Conservation (phyloP, 2,888 invertebrate genomes). For the Mythimna impura region DNA sequence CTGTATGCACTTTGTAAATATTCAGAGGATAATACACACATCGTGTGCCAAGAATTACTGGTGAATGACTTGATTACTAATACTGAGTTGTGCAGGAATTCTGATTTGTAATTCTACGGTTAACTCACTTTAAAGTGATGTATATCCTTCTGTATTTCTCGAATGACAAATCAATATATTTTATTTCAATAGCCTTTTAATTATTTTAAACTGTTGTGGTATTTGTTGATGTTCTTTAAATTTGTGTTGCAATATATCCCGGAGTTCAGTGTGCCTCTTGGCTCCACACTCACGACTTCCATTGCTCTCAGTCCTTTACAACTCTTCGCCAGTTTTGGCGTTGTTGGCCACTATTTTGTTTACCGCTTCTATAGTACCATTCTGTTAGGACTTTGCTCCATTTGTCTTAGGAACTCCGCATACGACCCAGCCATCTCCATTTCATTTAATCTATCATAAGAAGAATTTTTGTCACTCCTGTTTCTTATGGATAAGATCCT, state of each 20-base stretch:
- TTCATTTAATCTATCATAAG: not conserved
- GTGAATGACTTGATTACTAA: slow-evolving; percentile 49
- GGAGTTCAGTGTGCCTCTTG: too few species aligned
- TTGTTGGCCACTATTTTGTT: not conserved
- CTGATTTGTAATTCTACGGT: slow-evolving; percentile 28
- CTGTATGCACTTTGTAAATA: slow-evolving; percentile 59
- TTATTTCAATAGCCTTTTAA: too few species aligned
- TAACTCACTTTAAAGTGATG: slow-evolving; percentile 17
- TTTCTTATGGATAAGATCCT: not conserved
- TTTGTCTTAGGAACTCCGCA: not conserved
- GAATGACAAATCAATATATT: slow-evolving; percentile 45
- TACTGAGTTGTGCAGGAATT: slow-evolving; percentile 19
- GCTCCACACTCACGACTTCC: too few species aligned
- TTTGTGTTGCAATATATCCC: too few species aligned
- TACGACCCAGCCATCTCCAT: not conserved
- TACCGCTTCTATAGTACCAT: not conserved
- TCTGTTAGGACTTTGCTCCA: not conserved
- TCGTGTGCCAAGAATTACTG: slow-evolving; percentile 53
- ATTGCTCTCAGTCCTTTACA: too few species aligned
- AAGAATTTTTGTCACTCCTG: not conserved
- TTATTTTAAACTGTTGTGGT: too few species aligned
- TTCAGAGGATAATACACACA: slow-evolving; percentile 57
- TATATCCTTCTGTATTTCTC: slow-evolving; percentile 41
- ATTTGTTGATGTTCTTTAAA: too few species aligned
- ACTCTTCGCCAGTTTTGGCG: not conserved